Evolutionary conservation across 2,797 vertebrate genomes (phyloP).

Genomic region (Pristis pectinata): DNA sequence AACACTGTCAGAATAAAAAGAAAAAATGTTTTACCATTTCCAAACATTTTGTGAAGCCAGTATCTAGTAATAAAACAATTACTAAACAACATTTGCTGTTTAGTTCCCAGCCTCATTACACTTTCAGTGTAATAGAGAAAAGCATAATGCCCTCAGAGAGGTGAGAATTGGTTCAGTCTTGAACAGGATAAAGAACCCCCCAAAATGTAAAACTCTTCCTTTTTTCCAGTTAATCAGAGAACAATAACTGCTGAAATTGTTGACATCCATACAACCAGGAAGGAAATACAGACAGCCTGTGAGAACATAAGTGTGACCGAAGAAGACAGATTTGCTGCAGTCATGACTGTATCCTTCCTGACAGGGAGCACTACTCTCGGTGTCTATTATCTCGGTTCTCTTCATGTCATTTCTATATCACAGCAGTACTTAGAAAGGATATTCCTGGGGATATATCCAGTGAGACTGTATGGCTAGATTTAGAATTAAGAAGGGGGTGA

Average conservation of each 20-base stretch:
- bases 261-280: conserved; percentile 80
- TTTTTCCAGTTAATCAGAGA: conserved; percentile 78
- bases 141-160: background rate
- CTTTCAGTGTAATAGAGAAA: background rate
- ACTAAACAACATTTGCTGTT: background rate
- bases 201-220: background rate
- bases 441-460: too few relatives aligned
- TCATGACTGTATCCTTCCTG: conserved; percentile 84
- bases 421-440: too few relatives aligned
- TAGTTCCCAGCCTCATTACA: background rate
- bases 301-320: conserved; percentile 71
- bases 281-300: conserved; percentile 83
- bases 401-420: background rate
- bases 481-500: background rate
- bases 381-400: background rate
- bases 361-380: too few relatives aligned
- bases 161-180: background rate
- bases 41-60: background rate
- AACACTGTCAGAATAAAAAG: background rate
- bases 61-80: background rate
- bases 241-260: conserved; percentile 76
- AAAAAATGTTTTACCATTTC: background rate
- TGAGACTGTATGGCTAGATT: too few relatives aligned
- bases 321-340: conserved; percentile 80
- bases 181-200: background rate